These are phyloP conservation scores for Artibeus jamaicensis DNA, from an alignment of 2,797 vertebrate genomes.

Conservation along the genomic window DNA sequence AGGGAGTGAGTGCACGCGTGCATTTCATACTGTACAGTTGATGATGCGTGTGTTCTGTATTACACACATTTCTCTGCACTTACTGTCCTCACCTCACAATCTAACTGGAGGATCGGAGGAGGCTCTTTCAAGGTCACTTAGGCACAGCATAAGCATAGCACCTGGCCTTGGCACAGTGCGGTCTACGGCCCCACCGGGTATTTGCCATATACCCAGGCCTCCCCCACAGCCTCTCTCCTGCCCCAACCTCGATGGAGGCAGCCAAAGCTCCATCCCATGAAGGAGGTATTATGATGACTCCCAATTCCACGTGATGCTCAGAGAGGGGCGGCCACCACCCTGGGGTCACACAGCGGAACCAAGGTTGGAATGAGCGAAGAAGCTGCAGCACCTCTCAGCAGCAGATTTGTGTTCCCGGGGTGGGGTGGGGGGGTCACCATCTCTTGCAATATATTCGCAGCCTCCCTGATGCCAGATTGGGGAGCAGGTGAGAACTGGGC, in stretches of 20 bases:
- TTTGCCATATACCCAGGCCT: accelerated
- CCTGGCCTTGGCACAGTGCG: not conserved
- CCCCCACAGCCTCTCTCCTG: not conserved
- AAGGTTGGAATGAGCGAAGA: not conserved
- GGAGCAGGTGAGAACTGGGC: not conserved
- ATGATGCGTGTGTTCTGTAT: not conserved
- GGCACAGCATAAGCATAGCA: not conserved
- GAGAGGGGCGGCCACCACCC: not conserved
- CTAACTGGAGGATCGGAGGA: not conserved
- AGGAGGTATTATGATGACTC: not conserved
- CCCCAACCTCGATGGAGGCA: not conserved
- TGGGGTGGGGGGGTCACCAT: not conserved
- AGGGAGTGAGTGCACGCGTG: accelerated
- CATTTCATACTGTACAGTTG: not conserved
- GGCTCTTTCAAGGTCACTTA: not conserved
- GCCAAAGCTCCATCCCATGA: not conserved
- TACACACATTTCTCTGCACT: not conserved
- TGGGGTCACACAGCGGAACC: not conserved
- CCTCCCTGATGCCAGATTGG: not conserved
- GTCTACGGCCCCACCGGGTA: accelerated
- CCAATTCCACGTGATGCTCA: not conserved
- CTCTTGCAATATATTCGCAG: not conserved
- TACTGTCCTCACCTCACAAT: not conserved
- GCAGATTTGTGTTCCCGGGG: not conserved
- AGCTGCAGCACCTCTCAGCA: not conserved